Conservation (phyloP, 2,888 invertebrate genomes). For the Epinotia ramella region DNA sequence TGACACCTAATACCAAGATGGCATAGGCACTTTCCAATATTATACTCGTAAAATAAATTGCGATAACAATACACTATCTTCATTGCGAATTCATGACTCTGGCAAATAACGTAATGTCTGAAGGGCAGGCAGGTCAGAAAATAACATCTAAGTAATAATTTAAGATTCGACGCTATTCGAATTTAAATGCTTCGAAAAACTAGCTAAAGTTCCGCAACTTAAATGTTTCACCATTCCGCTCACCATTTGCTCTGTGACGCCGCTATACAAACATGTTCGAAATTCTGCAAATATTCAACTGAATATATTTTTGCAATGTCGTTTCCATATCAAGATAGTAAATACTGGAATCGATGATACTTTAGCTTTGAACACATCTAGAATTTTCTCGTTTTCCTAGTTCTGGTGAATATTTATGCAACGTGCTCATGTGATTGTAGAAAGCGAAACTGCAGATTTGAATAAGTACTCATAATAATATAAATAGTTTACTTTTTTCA, state of each 20-base stretch:
- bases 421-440: background rate
- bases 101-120: too few species aligned
- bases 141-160: too few species aligned
- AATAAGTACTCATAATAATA: too few species aligned
- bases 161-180: too few species aligned
- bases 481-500: too few species aligned
- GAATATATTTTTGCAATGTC: slow-evolving; percentile 35
- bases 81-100: too few species aligned
- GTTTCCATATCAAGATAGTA: slow-evolving; percentile 38
- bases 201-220: background rate
- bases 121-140: too few species aligned
- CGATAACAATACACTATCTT: too few species aligned
- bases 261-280: background rate
- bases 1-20: too few species aligned
- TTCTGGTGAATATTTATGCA: slow-evolving; percentile 26
- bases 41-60: too few species aligned
- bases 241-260: background rate
- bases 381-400: background rate
- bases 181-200: background rate
- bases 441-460: slow-evolving; percentile 16
- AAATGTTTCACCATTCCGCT: background rate
- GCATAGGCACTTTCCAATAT: too few species aligned
- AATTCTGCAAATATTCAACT: slow-evolving; percentile 20
- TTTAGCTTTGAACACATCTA: slow-evolving; percentile 12
- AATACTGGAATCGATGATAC: slow-evolving; percentile 38